Base-by-base conservation (phyloP, 2,888 invertebrate species). In the Drosophila emarginata region DNA sequence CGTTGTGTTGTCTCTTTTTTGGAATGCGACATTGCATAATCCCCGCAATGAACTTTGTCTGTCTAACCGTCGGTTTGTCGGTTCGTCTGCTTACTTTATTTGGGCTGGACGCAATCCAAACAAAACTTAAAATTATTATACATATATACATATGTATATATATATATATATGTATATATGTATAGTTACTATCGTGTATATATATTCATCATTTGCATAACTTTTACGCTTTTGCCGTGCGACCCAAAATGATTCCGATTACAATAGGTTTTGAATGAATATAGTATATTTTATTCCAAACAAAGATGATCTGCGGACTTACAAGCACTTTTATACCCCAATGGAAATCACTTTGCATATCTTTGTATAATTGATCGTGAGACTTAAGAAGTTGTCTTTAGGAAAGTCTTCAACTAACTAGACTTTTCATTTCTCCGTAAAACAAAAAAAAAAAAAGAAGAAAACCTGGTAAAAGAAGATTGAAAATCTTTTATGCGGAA, bases 221-320 rank as follows among this genome's bases (percentile, higher is more conserved):
- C 45, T 45, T 45, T 45, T 45, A 45, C 45, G 45, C 45, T 45
- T 15, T 45, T 45, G 45, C 45, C 45, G 45, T 45, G 45, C 14
- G 45, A 45, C 45, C 45, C 45, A 45, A 45, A 45, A 45, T 45
- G 45, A 45, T 45, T 45, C 45, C 45, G 45, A 45, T 45, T 45
- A 45, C 45, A 45, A 45, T 45, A 45, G 45, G 18, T 12, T 21
- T 45, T 45, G 11, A 45, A 45, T 45, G 40, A 45, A 45, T 45
- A 45, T 45, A 45, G 18, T 45, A 3, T 40, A 4, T 40, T 40
- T 40, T 45, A 32, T 32, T 9, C 32, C 37, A 14, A 14, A 45
- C 11, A 32, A 32, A 45, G 45, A 21, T 45, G 2, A 45, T 21
- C 45, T 45, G 12, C 12, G 45, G 45, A 45, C 39, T 39, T 14